phyloP scores from a whole-genome alignment of 2,888 invertebrate species.

The Flexamia atlantica region DNA sequence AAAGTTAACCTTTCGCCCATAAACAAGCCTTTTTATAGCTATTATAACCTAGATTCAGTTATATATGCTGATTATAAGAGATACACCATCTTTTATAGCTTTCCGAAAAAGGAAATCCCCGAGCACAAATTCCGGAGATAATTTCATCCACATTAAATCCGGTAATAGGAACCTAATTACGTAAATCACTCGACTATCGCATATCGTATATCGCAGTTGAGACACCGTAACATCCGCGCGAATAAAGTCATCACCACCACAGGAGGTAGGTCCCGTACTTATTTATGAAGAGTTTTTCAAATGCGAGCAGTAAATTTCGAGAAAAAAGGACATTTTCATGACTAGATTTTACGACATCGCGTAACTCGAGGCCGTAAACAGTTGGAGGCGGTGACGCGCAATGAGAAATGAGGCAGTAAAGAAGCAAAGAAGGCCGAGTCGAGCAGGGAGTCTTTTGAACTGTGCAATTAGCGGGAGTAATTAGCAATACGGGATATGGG shows the following conservation, averaged over 20 bases:
- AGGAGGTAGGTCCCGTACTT: not conserved
- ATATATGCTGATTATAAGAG: no score
- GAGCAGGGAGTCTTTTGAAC: not conserved
- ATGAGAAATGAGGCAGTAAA: not conserved
- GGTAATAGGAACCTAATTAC: no score
- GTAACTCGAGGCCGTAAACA: slow-evolving; percentile 1
- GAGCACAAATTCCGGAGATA: no score
- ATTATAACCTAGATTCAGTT: no score
- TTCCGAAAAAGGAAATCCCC: no score
- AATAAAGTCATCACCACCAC: slow-evolving; percentile 6
- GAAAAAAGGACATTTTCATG: slow-evolving; percentile 15
- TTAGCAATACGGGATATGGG: slow-evolving; percentile 9
- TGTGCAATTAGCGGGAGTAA: slow-evolving; percentile 20
- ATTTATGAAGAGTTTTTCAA: slow-evolving; percentile 27
- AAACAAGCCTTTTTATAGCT: no score
- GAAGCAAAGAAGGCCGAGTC: not conserved
- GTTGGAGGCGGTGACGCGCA: slow-evolving; percentile 28
- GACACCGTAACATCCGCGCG: no score
- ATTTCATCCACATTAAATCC: no score
- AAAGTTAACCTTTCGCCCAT: no score
- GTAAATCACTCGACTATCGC: no score
- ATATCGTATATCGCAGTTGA: no score
- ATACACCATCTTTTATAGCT: no score
- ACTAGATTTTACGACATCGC: slow-evolving; percentile 5
- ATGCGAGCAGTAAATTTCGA: not conserved